A percentile compares a stretch with the other conserved stretches of the same genome.
Conservation (phyloP, 2,797 vertebrate species). For the Eutrigla gurnardus region DNA sequence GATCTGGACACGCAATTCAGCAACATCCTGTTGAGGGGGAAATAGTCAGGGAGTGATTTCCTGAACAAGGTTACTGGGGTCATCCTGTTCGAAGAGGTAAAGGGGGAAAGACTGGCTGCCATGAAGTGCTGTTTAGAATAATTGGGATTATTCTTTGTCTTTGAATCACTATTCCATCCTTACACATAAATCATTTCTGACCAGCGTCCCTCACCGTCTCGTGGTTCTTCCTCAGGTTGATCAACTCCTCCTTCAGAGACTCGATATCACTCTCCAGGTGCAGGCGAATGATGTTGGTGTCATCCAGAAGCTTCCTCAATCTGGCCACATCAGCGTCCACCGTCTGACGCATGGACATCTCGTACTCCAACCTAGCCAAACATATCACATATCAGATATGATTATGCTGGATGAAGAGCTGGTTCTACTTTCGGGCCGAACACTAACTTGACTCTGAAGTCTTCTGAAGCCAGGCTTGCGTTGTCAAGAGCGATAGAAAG, state of each 20-base stretch:
- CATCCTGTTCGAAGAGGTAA: constrained; percentile 42
- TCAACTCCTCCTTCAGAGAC: constrained; percentile 85
- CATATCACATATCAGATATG: not conserved
- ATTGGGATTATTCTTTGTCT: not conserved
- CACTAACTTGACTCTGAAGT: constrained; percentile 88
- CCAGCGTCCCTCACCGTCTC: constrained; percentile 51
- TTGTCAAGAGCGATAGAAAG: constrained; percentile 85
- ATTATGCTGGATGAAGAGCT: not conserved
- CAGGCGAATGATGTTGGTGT: constrained; percentile 85
- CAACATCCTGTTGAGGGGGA: constrained; percentile 83
- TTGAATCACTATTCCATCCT: not conserved
- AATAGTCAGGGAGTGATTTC: constrained; percentile 65
- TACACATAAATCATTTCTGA: not conserved
- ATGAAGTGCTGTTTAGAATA: not conserved
- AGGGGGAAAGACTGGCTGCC: constrained; percentile 31
- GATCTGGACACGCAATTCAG: constrained; percentile 85
- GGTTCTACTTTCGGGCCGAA: not conserved
- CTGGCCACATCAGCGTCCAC: constrained; percentile 84
- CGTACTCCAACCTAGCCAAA: constrained; percentile 81
- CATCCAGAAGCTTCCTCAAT: constrained; percentile 86
- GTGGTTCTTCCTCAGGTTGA: constrained; percentile 87
- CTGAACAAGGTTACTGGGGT: constrained; percentile 20
- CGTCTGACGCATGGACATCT: constrained; percentile 82
- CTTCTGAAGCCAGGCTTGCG: constrained; percentile 84
- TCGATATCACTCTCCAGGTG: constrained; percentile 88